Percentiles rank a stretch among this genome's conserved stretches.
Conservation (phyloP, 2,888 invertebrate genomes). For the Lochmaea crataegi region DNA sequence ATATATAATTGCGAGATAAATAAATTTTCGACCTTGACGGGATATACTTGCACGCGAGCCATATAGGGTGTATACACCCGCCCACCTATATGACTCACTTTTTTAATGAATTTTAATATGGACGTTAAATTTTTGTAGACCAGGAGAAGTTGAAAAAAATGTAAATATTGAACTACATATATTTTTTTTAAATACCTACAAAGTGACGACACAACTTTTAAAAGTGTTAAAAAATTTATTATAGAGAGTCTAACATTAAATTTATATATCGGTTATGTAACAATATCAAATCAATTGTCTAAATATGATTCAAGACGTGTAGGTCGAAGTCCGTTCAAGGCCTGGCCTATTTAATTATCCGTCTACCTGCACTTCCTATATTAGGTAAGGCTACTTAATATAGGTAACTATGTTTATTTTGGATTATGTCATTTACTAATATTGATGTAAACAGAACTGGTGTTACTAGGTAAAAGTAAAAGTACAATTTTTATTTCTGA, state of each 20-base stretch:
- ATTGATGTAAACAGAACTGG: background rate
- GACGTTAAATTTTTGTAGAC: background rate
- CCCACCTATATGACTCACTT: constrained; percentile 19
- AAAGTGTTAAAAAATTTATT: too few relatives aligned
- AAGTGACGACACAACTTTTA: too few relatives aligned
- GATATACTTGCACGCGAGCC: constrained; percentile 10
- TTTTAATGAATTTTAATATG: constrained; percentile 1
- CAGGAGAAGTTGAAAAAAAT: background rate
- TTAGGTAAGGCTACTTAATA: constrained; percentile 19
- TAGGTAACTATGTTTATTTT: constrained; percentile 8
- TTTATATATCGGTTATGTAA: too few relatives aligned
- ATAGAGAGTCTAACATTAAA: too few relatives aligned
- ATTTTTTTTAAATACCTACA: too few relatives aligned
- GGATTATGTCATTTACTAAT: constrained; percentile 15
- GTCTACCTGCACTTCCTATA: constrained; percentile 24
- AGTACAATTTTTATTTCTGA: background rate
- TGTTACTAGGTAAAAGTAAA: background rate
- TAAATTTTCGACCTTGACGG: constrained; percentile 14
- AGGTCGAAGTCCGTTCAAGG: background rate
- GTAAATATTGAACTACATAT: too few relatives aligned
- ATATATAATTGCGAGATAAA: background rate
- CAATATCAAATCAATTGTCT: background rate
- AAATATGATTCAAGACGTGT: background rate
- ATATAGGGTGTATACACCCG: constrained; percentile 16
- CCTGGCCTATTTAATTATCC: constrained; percentile 1